Evolutionary conservation across 1,140 invertebrate species (phyloP).

Genomic region (Drosophila parabipectinata): DNA sequence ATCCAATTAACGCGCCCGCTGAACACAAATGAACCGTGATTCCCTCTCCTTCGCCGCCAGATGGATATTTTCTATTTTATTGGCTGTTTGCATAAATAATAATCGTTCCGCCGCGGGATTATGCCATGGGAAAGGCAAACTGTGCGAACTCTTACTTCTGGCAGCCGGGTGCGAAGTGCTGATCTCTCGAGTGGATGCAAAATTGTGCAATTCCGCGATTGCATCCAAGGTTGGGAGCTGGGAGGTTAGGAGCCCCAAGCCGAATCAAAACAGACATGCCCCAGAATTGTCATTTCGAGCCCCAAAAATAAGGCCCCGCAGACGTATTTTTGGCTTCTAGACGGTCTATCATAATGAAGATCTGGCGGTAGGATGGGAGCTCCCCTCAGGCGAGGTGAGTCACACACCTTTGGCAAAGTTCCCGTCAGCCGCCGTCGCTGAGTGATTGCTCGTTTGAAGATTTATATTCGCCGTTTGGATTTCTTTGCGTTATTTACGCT

Average conservation of each 20-base stretch:
- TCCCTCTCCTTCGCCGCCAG: constrained; percentile 22
- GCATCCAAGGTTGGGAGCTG: constrained; percentile 49
- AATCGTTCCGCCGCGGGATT: constrained; percentile 14
- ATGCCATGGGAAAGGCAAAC: constrained; percentile 37
- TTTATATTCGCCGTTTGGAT: constrained; percentile 52
- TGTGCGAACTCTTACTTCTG: constrained; percentile 62
- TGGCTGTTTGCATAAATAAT: constrained; percentile 60
- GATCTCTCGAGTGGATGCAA: constrained; percentile 23
- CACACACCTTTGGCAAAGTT: constrained; percentile 61
- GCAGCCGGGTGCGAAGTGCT: constrained; percentile 62
- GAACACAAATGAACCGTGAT: constrained; percentile 68
- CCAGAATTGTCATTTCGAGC: constrained; percentile 49
- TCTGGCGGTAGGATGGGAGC: constrained; percentile 7
- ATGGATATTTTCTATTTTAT: constrained; percentile 43
- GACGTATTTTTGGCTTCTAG: constrained; percentile 46
- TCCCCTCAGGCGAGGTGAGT: constrained; percentile 35
- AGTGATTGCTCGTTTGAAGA: constrained; percentile 71
- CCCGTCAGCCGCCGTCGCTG: constrained; percentile 32
- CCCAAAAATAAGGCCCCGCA: constrained; percentile 20
- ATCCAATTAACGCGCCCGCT: constrained; percentile 77
- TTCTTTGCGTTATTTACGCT: constrained; percentile 59
- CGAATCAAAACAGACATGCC: constrained; percentile 43
- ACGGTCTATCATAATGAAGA: constrained; percentile 19
- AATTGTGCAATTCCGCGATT: constrained; percentile 38
- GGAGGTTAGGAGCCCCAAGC: neutral